phyloP scores from a whole-genome alignment of 2,113 vertebrate genomes.

The Albula glossodonta region DNA sequence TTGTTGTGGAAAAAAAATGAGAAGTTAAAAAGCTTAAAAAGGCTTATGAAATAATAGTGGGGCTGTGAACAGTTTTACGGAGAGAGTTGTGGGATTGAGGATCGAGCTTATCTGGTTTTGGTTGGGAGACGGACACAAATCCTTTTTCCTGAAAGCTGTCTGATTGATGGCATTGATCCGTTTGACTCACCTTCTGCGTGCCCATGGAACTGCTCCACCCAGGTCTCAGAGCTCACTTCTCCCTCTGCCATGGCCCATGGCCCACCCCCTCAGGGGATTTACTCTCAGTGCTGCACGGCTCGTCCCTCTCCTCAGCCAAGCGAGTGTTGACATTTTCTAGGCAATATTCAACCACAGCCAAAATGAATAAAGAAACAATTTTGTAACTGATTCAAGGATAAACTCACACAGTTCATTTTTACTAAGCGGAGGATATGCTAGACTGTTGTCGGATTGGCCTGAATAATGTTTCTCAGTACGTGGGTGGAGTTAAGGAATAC shows the following conservation, averaged over 20 bases:
- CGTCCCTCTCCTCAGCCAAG: too few species aligned
- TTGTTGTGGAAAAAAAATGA: neutral
- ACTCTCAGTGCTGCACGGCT: neutral
- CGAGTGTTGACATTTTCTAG: neutral
- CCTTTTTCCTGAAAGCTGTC: neutral
- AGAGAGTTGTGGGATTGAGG: neutral
- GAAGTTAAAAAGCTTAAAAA: neutral
- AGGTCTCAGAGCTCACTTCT: neutral
- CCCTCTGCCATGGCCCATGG: neutral
- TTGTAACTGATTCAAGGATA: too few species aligned
- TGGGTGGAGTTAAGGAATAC: neutral
- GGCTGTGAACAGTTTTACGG: neutral
- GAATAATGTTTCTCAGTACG: neutral
- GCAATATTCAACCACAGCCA: neutral
- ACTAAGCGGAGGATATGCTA: too few species aligned
- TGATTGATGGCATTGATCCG: neutral
- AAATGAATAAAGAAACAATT: too few species aligned
- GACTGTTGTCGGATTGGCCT: neutral
- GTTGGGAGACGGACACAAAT: neutral
- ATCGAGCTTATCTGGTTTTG: neutral
- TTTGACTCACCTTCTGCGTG: neutral
- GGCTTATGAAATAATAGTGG: neutral
- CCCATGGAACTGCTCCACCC: neutral
- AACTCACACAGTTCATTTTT: too few species aligned
- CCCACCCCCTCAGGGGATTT: neutral